Conservation (phyloP, 2,888 invertebrate genomes). For the Selenia dentaria region DNA sequence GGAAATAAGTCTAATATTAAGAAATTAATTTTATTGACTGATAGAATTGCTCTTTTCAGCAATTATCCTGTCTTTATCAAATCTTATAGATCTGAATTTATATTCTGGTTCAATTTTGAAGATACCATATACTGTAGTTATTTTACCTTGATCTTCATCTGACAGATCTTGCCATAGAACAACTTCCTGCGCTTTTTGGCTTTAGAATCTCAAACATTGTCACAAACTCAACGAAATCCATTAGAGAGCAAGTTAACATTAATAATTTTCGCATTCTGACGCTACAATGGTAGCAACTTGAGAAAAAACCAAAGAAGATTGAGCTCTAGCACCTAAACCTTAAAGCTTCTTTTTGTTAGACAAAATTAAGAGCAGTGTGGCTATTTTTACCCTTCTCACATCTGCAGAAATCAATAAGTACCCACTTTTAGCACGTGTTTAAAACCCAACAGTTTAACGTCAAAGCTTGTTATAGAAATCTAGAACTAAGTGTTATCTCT, state of each 20-base stretch:
- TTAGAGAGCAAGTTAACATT: slow-evolving; percentile 24
- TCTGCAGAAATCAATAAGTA: slow-evolving; percentile 51
- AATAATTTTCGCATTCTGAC: slow-evolving; percentile 28
- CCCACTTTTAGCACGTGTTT: slow-evolving; percentile 41
- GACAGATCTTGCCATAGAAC: no score
- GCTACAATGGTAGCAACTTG: slow-evolving; percentile 24
- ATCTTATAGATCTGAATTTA: no score
- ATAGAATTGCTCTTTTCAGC: no score
- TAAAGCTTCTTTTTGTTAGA: slow-evolving; percentile 14
- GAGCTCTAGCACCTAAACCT: slow-evolving; percentile 17
- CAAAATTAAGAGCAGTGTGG: slow-evolving; percentile 27
- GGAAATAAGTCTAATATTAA: no score
- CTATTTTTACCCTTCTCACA: slow-evolving; percentile 48
- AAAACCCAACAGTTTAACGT: slow-evolving; percentile 23
- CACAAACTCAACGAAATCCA: slow-evolving; percentile 20
- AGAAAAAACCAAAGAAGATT: slow-evolving; percentile 21
- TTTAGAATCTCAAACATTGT: background rate
- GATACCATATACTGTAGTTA: no score
- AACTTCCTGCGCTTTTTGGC: no score
- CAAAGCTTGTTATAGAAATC: background rate
- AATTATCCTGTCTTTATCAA: no score
- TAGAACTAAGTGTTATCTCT: slow-evolving; percentile 41
- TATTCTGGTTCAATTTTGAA: no score
- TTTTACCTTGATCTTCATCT: no score
- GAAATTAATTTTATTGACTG: no score